Conservation (phyloP, 2,888 invertebrate species). For the Eristalinus aeneus region DNA sequence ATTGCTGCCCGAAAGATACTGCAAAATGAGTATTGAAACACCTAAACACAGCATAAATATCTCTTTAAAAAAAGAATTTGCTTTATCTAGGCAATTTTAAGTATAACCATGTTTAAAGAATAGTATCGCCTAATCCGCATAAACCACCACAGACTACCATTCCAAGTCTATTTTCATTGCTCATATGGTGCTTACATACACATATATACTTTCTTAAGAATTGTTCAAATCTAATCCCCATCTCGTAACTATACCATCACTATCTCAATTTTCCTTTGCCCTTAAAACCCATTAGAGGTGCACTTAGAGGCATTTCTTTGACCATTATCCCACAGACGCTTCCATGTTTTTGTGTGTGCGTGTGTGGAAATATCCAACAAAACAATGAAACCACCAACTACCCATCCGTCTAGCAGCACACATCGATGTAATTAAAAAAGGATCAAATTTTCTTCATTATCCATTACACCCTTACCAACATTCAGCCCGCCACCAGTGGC, state of each 20-base stretch:
- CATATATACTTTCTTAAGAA: neutral
- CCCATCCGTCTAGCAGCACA: conserved; percentile 29
- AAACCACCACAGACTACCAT: too few species aligned
- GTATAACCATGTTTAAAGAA: too few species aligned
- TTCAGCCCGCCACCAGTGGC: neutral
- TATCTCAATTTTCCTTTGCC: neutral
- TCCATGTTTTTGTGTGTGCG: conserved; percentile 27
- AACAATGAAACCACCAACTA: neutral
- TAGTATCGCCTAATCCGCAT: too few species aligned
- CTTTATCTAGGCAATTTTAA: too few species aligned
- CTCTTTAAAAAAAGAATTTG: too few species aligned
- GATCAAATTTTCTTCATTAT: conserved; percentile 67
- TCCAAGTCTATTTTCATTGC: too few species aligned
- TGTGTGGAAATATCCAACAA: neutral
- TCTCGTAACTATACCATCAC: neutral
- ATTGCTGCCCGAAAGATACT: too few species aligned
- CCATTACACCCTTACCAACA: conserved; percentile 38
- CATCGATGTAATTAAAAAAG: conserved; percentile 59
- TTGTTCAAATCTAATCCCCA: neutral
- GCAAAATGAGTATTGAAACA: too few species aligned
- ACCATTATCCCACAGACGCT: conserved; percentile 9
- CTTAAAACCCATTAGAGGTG: conserved; percentile 50
- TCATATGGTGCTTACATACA: too few species aligned
- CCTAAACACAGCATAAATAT: too few species aligned
- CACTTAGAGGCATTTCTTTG: conserved; percentile 48